Evolutionary conservation across 2,113 vertebrate species (phyloP), one percentile per base, ranked within the genome.

Genomic region (Fulmarus glacialis): DNA sequence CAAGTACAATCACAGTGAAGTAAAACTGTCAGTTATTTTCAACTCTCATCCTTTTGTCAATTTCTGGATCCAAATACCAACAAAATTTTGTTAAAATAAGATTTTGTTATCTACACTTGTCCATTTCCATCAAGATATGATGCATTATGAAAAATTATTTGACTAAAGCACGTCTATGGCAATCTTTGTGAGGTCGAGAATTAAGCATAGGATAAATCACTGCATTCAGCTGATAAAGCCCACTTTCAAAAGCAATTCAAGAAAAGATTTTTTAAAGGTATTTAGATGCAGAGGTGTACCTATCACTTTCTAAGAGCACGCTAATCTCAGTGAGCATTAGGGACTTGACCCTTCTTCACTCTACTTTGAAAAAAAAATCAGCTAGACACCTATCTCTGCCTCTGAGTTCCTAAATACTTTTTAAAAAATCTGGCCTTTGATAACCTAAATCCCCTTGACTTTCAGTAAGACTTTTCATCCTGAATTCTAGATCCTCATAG

Each of bases 391-490:
- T 90, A 24, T 75, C 17, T 68, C 53, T 93, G 53, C 59, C 82
- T 93, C 70, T 70, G n/a, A 79, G 67, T 93, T 94, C 58, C 81
- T 83, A 92, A 86, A 86, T 93, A 58, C 85, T 93, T 93, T 93
- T n/a, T 0, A 4, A 87, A 91, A 94, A 89, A 64, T 89, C 93
- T 93, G 12, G 58, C 27, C 78, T 97, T 96, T 96, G 95, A 95
- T 97, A 97, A 62, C 48, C 38, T 50, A 94, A 94, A 97, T 95
- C 87, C 58, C 58, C 74, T 73, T 92, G 93, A 58, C 62, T 96
- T 90, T 93, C 48, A 24, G 16, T 75, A 64, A 88, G 50, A 24
- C 62, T 93, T 96, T 94, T 93, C 82, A 91, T 95, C 84, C 71
- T 73, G 82, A 88, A 94, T 80, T 93, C 74, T 94, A 87, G 94